phyloP scores from a whole-genome alignment of 2,888 invertebrate genomes.

The Busseola fusca region DNA sequence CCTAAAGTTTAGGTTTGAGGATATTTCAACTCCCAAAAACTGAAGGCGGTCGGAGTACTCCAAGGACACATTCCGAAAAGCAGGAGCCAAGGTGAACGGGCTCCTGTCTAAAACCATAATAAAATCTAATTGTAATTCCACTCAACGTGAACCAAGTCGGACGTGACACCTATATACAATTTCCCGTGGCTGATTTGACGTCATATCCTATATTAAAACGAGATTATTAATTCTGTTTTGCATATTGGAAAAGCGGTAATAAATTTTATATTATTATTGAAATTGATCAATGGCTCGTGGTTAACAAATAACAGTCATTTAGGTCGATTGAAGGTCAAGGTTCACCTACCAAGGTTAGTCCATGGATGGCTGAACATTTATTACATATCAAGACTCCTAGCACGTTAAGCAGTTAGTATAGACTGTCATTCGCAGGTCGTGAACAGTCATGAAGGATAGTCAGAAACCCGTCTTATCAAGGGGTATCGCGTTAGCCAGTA shows the following conservation, averaged over 20 bases:
- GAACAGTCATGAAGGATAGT: background rate
- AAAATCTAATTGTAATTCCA: constrained; percentile 49
- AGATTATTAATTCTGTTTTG: constrained; percentile 47
- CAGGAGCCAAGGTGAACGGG: too few relatives aligned
- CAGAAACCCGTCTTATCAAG: background rate
- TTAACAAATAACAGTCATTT: too few relatives aligned
- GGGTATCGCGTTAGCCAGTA: background rate
- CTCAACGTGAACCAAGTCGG: constrained; percentile 13
- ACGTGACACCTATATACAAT: constrained; percentile 47
- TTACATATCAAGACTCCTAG: background rate
- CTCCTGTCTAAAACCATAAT: constrained; percentile 28
- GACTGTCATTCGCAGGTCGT: background rate
- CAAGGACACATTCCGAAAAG: too few relatives aligned
- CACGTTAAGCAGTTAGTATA: background rate
- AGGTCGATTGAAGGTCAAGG: background rate
- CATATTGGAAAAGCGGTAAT: constrained; percentile 41
- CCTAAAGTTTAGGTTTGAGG: too few relatives aligned
- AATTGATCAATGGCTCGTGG: background rate
- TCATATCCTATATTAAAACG: constrained; percentile 47
- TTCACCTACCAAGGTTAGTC: background rate
- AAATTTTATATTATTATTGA: constrained; percentile 37
- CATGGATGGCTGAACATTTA: background rate
- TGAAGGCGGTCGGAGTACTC: too few relatives aligned
- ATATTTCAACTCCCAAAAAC: too few relatives aligned
- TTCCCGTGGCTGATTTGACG: constrained; percentile 32